Evolutionary conservation across 1,140 invertebrate species (phyloP), one percentile per base, ranked within the genome.

Genomic region (Branchinecta lindahli): DNA sequence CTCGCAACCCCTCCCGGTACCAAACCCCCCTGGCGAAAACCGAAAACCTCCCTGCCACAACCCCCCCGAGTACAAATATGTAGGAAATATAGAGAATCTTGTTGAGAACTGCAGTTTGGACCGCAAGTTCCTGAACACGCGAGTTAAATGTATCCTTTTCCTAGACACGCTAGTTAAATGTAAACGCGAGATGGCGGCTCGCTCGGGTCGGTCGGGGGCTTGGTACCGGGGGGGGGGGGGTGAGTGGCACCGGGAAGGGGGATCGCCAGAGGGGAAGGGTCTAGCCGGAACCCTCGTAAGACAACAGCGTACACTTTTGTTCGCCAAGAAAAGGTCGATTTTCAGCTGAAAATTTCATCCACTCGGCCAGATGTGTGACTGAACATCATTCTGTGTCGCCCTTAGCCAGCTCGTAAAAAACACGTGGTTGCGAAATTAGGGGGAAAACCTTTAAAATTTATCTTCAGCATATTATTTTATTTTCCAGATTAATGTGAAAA

Each of bases 71-170:
- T 52, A 9, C 9, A n/a, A n/a, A 52, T 9, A 9, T 52, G 9
- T 52, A 52, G 47, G n/a, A 52, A n/a, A 52, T 52, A n/a, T 52
- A 9, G 9, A 52, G 47, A 52, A 52, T 9, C 9, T 9, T n/a
- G n/a, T 52, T 9, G n/a, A 9, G 47, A 9, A 9, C 47, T 52
- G 47, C 47, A 9, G 9, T 9, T 52, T 52, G 9, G n/a, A 9
- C n/a, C n/a, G 47, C 9, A 52, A 52, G n/a, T 9, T 52, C n/a
- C 47, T n/a, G 9, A n/a, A 52, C 47, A 9, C n/a, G 47, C 9
- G 47, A 52, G 47, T 52, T 52, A 52, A 52, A 52, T 9, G 47
- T n/a, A 52, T 52, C 47, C 47, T 52, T n/a, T 52, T 52, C 47
- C 47, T 9, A 9, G n/a, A 52, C 9, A 52, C 9, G n/a, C n/a